Conservation (phyloP, 2,888 invertebrate genomes). For the Lamproptera curius region DNA sequence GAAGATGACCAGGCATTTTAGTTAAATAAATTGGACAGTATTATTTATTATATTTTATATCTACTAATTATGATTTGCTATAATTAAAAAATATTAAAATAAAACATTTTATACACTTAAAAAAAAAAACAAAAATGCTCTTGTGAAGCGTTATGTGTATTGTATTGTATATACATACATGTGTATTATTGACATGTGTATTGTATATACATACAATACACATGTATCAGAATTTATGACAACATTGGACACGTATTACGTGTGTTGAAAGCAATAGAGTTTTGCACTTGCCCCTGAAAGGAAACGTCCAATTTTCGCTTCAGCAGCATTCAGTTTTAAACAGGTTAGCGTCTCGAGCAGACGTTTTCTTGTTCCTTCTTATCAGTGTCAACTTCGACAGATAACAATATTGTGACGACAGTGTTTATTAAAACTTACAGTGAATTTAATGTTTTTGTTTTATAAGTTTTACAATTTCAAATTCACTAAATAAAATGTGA, state of each 20-base stretch:
- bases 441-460: not conserved
- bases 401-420: not conserved
- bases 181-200: not conserved
- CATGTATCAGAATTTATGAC: too few species aligned
- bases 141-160: too few species aligned
- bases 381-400: slow-evolving; percentile 9
- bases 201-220: not conserved
- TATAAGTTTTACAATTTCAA: too few species aligned
- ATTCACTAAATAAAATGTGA: slow-evolving; percentile 9
- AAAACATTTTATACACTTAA: too few species aligned
- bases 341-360: not conserved
- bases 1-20: too few species aligned
- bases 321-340: slow-evolving; percentile 14
- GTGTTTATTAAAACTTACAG: not conserved
- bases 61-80: too few species aligned
- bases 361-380: slow-evolving; percentile 8
- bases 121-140: too few species aligned
- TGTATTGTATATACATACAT: too few species aligned
- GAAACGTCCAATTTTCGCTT: slow-evolving; percentile 1
- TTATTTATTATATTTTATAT: too few species aligned
- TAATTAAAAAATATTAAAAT: too few species aligned
- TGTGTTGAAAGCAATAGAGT: slow-evolving; percentile 9
- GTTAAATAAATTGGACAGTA: too few species aligned
- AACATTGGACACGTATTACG: slow-evolving; percentile 2
- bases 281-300: slow-evolving; percentile 8